These are phyloP conservation scores for Metopolophium dirhodum DNA, from an alignment of 1,140 invertebrate genomes.

Conservation along the genomic window DNA sequence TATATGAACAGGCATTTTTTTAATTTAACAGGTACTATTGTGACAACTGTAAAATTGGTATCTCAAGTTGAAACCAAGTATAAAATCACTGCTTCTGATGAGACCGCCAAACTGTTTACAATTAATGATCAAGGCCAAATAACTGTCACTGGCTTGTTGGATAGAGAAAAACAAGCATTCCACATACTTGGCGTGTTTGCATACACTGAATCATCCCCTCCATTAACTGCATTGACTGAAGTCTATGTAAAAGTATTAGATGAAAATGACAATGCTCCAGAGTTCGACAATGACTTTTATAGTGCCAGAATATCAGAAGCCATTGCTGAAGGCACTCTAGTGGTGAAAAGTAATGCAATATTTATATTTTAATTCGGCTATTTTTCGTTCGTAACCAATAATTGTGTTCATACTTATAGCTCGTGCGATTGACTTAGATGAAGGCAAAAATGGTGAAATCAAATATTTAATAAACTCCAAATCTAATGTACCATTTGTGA, in stretches of 20 bases:
- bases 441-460: conserved; percentile 84
- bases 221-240: conserved; percentile 75
- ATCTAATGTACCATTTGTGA: conserved; percentile 73
- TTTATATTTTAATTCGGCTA: neutral
- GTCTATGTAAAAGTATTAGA: conserved; percentile 83
- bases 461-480: conserved; percentile 73
- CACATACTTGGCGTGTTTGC: conserved; percentile 82
- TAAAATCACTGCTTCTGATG: conserved; percentile 71
- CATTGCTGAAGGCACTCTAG: conserved; percentile 76
- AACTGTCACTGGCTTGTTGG: conserved; percentile 73
- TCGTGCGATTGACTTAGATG: conserved; percentile 81
- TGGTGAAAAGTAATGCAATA: conserved; percentile 71
- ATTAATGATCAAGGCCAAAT: conserved; percentile 79
- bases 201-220: conserved; percentile 80
- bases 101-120: conserved; percentile 70
- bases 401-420: conserved; percentile 66
- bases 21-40: conserved; percentile 66
- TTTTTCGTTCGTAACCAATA: neutral
- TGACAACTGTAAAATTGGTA: conserved; percentile 70
- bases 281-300: conserved; percentile 85
- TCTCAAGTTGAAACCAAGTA: conserved; percentile 70
- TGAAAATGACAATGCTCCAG: conserved; percentile 88
- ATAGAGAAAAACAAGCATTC: conserved; percentile 76
- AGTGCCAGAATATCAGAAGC: conserved; percentile 81
- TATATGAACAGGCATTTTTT: conserved; percentile 51